Evolutionary conservation across 2,888 invertebrate genomes (phyloP), one percentile per base, ranked within the genome.

Genomic region (Andrena camellia): DNA sequence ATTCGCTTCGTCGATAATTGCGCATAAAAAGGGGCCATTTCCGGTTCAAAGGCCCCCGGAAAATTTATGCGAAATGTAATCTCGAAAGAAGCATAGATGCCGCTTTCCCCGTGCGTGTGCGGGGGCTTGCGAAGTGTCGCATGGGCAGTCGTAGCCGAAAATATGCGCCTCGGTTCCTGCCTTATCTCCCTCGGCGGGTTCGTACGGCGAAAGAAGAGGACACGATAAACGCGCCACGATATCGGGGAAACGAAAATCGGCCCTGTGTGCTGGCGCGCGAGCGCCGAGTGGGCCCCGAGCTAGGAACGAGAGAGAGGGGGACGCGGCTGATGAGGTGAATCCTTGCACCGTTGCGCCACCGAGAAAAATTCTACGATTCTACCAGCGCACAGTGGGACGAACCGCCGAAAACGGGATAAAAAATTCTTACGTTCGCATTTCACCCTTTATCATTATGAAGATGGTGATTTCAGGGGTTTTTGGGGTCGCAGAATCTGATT

Each of bases 241-340:
- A 78, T 33, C 62, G 42, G 35, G 5, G 62, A 62, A 78, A 73
- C 60, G 78, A 84, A 86, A 78, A 76, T 76, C 48, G 66, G 35
- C 60, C 20, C n/a, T 23, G 68, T 60, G 75, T 82, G 2, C 26
- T 7, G 2, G 10, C 17, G n/a, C 8, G 20, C 13, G 42, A 42
- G 5, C 59, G 64, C 20, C 48, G 23, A 29, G 59, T 26, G 59
- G 60, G 68, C 69, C 20, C 75, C 70, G 20, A 23, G n/a, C 73
- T 52, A 70, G 48, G 69, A 68, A 70, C 57, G 29, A 54, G 54
- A 48, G 50, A 23, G 29, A 7, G 64, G 85, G 77, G 88, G 87
- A 88, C 85, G 88, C 84, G 81, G 86, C 80, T 81, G 84, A 86
- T 80, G 88, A 91, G 91, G 90, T 90, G 92, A 90, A 91, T 91